phyloP scores from a whole-genome alignment of 2,888 invertebrate species.

The Hartigia nigra region DNA sequence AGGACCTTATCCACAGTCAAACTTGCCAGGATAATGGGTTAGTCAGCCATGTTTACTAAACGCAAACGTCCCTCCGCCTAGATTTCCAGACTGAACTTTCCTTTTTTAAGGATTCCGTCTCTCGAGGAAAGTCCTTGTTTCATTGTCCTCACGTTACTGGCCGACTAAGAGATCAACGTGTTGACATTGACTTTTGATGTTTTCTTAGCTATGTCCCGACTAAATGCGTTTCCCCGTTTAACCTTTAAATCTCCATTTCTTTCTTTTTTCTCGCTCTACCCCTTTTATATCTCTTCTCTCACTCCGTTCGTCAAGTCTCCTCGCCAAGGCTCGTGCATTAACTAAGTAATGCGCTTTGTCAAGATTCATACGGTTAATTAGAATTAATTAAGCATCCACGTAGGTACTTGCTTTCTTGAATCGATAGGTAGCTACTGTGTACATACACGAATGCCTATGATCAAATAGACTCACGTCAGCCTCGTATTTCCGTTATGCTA shows the following conservation, averaged over 20 bases:
- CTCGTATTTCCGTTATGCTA: too few species aligned
- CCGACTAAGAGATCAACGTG: not conserved
- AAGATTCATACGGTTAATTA: not conserved
- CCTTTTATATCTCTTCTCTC: slow-evolving; percentile 11
- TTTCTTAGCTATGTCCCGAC: not conserved
- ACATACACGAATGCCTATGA: too few species aligned
- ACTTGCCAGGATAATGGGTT: slow-evolving; percentile 8
- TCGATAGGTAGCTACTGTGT: too few species aligned
- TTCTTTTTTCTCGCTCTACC: not conserved
- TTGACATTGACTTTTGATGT: not conserved
- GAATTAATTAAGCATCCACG: not conserved
- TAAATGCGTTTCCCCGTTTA: not conserved
- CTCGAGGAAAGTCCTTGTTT: not conserved
- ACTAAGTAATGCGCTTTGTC: not conserved
- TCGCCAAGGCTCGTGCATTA: not conserved
- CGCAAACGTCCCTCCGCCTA: slow-evolving; percentile 6
- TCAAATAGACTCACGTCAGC: too few species aligned
- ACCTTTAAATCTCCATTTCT: not conserved
- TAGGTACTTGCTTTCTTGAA: not conserved
- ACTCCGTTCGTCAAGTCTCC: slow-evolving; percentile 7
- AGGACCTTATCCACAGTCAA: slow-evolving; percentile 2
- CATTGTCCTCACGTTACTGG: not conserved
- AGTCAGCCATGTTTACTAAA: slow-evolving; percentile 13
- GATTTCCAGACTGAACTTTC: not conserved
- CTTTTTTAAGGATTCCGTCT: not conserved